A percentile compares a stretch with the other conserved stretches of the same genome.
These are phyloP conservation scores for Rousettus leschenaultii DNA, from an alignment of 2,113 vertebrate genomes.

Conservation along the genomic window DNA sequence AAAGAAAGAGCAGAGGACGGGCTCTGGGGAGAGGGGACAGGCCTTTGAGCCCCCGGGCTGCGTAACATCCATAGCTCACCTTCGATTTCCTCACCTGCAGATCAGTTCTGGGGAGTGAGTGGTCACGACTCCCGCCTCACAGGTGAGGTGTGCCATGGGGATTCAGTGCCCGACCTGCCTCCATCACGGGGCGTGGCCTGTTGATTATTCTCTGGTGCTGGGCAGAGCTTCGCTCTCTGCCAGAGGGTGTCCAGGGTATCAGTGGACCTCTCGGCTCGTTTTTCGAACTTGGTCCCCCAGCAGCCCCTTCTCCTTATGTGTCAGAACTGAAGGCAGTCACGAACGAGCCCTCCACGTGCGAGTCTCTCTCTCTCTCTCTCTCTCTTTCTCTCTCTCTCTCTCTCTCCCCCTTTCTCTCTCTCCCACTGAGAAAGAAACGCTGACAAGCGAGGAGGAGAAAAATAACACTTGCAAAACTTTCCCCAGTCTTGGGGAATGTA, in stretches of 20 bases:
- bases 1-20: neutral
- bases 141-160: rapidly evolving
- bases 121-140: rapidly evolving
- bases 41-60: neutral
- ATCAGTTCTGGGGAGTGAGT: rapidly evolving
- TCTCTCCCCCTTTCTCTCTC: slow-evolving; percentile 67
- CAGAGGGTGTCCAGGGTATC: no score
- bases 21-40: rapidly evolving
- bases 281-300: rapidly evolving
- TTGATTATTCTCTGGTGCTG: rapidly evolving
- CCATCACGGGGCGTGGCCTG: neutral
- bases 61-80: rapidly evolving
- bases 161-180: rapidly evolving
- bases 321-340: rapidly evolving
- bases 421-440: slow-evolving; percentile 57
- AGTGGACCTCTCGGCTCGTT: rapidly evolving
- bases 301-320: rapidly evolving
- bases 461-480: slow-evolving; percentile 79
- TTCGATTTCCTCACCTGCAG: neutral
- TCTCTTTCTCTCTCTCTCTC: slow-evolving; percentile 26
- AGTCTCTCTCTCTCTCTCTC: neutral
- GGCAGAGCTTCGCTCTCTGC: neutral
- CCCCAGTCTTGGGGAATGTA: slow-evolving; percentile 72
- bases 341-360: rapidly evolving
- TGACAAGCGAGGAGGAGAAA: slow-evolving; percentile 59